A percentile compares a stretch with the other conserved stretches of the same genome.
phyloP scores from a whole-genome alignment of 2,888 invertebrate genomes.

The Pandemis heparana region DNA sequence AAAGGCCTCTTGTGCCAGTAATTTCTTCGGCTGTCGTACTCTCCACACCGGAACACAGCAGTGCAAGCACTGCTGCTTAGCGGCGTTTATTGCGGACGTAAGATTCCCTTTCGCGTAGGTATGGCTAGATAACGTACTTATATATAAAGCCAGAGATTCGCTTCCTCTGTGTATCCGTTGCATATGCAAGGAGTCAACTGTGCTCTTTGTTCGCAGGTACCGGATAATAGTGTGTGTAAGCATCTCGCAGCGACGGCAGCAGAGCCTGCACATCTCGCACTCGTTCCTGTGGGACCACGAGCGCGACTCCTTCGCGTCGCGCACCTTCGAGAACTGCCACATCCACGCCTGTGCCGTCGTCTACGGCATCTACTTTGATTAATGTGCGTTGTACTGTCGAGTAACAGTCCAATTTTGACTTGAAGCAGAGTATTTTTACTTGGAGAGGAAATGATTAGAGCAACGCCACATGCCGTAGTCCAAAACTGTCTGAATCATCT shows the following conservation, averaged over 20 bases:
- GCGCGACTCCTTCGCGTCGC: constrained; percentile 86
- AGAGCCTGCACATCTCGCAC: constrained; percentile 86
- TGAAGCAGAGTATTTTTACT: neutral
- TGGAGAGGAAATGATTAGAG: neutral
- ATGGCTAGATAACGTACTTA: no score
- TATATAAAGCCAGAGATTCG: no score
- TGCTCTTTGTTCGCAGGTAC: constrained; percentile 81
- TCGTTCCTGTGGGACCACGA: constrained; percentile 90
- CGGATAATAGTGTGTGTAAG: constrained; percentile 87
- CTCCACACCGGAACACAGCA: no score
- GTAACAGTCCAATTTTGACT: constrained; percentile 4
- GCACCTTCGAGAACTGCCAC: constrained; percentile 87
- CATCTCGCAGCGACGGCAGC: constrained; percentile 89
- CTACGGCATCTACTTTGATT: constrained; percentile 90
- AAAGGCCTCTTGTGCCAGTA: no score
- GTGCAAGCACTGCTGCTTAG: no score
- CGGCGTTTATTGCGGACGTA: no score
- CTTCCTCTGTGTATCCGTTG: neutral
- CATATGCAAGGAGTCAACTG: neutral
- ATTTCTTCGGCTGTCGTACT: no score
- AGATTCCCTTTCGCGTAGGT: no score
- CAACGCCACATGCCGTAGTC: neutral
- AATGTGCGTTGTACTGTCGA: constrained; percentile 50
- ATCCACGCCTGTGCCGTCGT: constrained; percentile 88
- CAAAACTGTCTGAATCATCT: neutral